Base-by-base conservation (phyloP, 2,888 invertebrate genomes). In the Orchestes rusci region DNA sequence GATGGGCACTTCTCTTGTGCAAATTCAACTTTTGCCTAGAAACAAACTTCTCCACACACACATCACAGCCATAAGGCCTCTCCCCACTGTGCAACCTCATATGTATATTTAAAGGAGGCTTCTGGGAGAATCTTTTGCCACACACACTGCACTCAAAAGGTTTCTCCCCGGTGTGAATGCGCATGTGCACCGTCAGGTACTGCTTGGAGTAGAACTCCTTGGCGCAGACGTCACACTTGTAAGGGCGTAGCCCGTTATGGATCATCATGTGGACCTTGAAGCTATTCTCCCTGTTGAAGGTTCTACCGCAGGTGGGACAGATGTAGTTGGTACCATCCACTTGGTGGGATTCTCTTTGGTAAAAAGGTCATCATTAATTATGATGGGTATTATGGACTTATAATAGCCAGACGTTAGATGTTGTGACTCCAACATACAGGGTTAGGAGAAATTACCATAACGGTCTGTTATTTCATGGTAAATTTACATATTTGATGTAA, bases 281-380 rank as follows among this genome's bases (percentile, higher is more conserved):
- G 2, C 58, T 55, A 2, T 57, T 55, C 37, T 59, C 56, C 1
- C 57, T 53, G 30, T 54, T 54, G 52, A 78, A 72, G 34, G 73
- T 73, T 53, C 75, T 75, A 0, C 75, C 73, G 50, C 79, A 80
- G 1, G 73, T 63, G 0, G 73, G 67, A 51, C 79, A 79, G 16
- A 55, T 48, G 47, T 53, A 59, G 3, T 52, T 49, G 16, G 48
- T 52, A 31, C 55, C 51, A 20, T 49, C 53, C 4, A 42, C 46
- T 17, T 56, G 51, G 39, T 55, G 48, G 20, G 29, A 38, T 29
- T 48, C 48, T 8, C 43, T 39, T n/a, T n/a, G n/a, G n/a, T n/a
- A n/a, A n/a, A n/a, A n/a, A n/a, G n/a, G n/a, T n/a, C n/a, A n/a
- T n/a, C n/a, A n/a, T n/a, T n/a, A n/a, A n/a, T n/a, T n/a, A n/a